Evolutionary conservation across 2,797 vertebrate genomes (phyloP), one percentile per base, ranked within the genome.

Genomic region (Halcyon leucocephala): DNA sequence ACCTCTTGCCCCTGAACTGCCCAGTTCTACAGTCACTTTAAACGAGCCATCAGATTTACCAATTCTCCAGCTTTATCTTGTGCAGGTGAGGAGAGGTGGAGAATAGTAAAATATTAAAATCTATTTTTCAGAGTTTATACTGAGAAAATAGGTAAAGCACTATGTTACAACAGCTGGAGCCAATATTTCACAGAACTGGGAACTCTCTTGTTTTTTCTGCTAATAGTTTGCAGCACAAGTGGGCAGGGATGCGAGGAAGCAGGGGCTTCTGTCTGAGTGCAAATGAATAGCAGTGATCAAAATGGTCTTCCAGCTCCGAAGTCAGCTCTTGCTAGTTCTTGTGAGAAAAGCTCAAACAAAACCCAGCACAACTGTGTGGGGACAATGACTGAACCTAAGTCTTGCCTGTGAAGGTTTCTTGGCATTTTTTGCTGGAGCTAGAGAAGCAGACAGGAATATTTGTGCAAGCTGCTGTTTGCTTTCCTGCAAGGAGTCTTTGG

Each of bases 1-100:
- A 0, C 21, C 31, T 41, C 58, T 19, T 25, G 44, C 25, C n/a
- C 35, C 31, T 3, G 26, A 11, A 1, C 31, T 60, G 58, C 44
- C 31, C 44, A 6, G 21, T 0, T 48, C 42, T 29, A 6, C 29
- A 2, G n/a, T 67, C 26, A 0, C 25, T 24, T n/a, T n/a, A 3
- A 17, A 0, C 57, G 6, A 46, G 31, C 33, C 28, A 10, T 2
- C 55, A 25, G n/a, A 49, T 55, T 44, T 28, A 10, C 24, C 64
- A 2, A 16, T 31, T 42, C 9, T 1, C 25, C 4, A 2, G 16
- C 12, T 55, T 44, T 64, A 35, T 29, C 58, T 35, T 20, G 44
- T 49, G 49, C 67, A 58, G 5, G 2, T 12, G 54, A 18, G 31
- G 54, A 41, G 65, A 54, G 54, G 14, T 18, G 42, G 26, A 5